A percentile compares a stretch with the other conserved stretches of the same genome.
phyloP scores from a whole-genome alignment of 2,797 vertebrate genomes.

The Scleropages formosus region DNA sequence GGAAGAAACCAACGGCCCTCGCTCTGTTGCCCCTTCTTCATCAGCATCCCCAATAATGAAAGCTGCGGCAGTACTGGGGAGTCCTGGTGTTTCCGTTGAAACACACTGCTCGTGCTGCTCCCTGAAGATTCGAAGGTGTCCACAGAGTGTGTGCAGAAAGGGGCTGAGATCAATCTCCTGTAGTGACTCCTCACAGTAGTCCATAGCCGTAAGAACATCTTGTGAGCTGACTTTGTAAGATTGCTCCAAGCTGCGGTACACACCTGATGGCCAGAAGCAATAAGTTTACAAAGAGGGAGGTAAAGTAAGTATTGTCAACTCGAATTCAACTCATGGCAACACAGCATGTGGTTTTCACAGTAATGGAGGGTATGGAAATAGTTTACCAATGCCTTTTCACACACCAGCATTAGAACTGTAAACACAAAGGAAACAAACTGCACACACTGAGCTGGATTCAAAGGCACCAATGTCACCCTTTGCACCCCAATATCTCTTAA shows the following conservation, averaged over 20 bases:
- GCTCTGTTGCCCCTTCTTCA: slow-evolving; percentile 60
- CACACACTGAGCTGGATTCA: no score
- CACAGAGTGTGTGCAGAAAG: slow-evolving; percentile 88
- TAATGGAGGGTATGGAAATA: no score
- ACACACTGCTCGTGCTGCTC: slow-evolving; percentile 51
- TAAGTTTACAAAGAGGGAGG: background rate
- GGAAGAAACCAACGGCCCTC: slow-evolving; percentile 65
- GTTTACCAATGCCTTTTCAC: no score
- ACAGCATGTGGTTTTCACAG: no score
- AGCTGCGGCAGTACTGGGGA: slow-evolving; percentile 49
- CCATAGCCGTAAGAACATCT: slow-evolving; percentile 88
- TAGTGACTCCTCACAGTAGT: slow-evolving; percentile 94
- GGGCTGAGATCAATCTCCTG: slow-evolving; percentile 93
- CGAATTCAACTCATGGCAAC: no score
- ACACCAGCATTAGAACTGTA: no score
- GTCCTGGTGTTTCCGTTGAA: background rate
- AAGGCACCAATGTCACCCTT: no score
- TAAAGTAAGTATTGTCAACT: no score
- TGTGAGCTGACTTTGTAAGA: slow-evolving; percentile 80
- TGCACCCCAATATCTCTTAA: no score
- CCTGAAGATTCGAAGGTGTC: slow-evolving; percentile 76
- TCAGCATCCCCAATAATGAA: slow-evolving; percentile 77
- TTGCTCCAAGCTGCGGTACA: slow-evolving; percentile 91
- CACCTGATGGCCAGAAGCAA: slow-evolving; percentile 61
- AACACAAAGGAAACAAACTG: background rate